phyloP scores from a whole-genome alignment of 2,797 vertebrate genomes.

The Pseudochirops cupreus region DNA sequence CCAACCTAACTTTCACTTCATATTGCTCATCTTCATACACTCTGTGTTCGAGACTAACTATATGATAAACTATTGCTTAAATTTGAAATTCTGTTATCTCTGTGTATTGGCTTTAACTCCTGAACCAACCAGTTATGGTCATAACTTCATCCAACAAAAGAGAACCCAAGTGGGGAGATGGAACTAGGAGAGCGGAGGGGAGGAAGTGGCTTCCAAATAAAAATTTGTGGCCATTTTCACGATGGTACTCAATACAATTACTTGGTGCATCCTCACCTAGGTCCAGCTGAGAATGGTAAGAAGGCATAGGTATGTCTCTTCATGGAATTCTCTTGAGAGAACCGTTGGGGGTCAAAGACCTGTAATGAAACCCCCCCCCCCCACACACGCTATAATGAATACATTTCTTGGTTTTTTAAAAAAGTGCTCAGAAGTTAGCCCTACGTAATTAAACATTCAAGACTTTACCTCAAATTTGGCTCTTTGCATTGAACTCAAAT shows the following conservation, averaged over 20 bases:
- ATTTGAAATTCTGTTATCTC: neutral
- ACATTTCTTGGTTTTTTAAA: neutral
- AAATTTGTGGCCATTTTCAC: slow-evolving; percentile 40
- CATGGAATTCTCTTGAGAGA: slow-evolving; percentile 89
- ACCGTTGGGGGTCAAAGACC: slow-evolving; percentile 92
- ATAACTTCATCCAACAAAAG: neutral
- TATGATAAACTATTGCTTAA: neutral
- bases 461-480: neutral
- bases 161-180: neutral
- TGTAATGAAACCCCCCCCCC: slow-evolving; percentile 71
- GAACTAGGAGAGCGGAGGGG: neutral
- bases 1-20: neutral
- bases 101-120: neutral
- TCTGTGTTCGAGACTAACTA: neutral
- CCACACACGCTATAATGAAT: neutral
- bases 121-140: neutral
- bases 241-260: slow-evolving; percentile 6
- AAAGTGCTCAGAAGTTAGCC: neutral
- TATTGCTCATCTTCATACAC: neutral
- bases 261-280: slow-evolving; percentile 85
- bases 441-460: neutral
- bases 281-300: slow-evolving; percentile 92
- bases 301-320: slow-evolving; percentile 90
- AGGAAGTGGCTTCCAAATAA: neutral
- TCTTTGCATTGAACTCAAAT: neutral